Conservation (phyloP, 2,113 vertebrate genomes). For the Neotragus pygmaeus region DNA sequence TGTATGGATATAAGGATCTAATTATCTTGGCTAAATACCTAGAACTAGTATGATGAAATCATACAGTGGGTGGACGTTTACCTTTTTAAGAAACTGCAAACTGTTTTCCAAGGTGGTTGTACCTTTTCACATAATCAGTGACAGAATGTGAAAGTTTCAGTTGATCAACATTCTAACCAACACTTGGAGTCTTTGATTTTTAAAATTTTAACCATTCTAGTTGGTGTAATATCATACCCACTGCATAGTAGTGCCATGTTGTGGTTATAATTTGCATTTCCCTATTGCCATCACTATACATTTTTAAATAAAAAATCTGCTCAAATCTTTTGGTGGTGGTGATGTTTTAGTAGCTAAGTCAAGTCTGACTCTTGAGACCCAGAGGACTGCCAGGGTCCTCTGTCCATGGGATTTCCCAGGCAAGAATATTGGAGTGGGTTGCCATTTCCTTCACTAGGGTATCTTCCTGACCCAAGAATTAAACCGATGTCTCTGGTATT, state of each 20-base stretch:
- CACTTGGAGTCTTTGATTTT: not conserved
- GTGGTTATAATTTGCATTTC: not conserved
- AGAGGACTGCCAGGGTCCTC: not conserved
- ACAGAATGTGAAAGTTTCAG: not conserved
- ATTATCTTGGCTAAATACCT: not conserved
- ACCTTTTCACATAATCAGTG: not conserved
- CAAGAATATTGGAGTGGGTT: not conserved
- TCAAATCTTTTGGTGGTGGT: not conserved
- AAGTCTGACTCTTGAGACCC: not conserved
- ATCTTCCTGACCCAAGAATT: not conserved
- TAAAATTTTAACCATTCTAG: not conserved
- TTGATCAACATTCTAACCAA: not conserved
- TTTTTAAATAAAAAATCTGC: not conserved
- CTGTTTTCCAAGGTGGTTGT: not conserved
- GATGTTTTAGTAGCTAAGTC: not conserved
- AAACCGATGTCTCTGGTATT: not conserved
- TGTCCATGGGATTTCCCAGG: not conserved
- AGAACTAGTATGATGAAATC: not conserved
- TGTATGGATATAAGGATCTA: not conserved
- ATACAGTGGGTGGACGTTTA: rapidly evolving
- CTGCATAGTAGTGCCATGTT: not conserved
- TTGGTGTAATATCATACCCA: not conserved
- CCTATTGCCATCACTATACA: not conserved
- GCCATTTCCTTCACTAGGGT: not conserved
- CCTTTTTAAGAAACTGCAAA: not conserved